These are phyloP conservation scores for Drosophila incognita DNA, from an alignment of 2,888 invertebrate genomes.

Conservation along the genomic window DNA sequence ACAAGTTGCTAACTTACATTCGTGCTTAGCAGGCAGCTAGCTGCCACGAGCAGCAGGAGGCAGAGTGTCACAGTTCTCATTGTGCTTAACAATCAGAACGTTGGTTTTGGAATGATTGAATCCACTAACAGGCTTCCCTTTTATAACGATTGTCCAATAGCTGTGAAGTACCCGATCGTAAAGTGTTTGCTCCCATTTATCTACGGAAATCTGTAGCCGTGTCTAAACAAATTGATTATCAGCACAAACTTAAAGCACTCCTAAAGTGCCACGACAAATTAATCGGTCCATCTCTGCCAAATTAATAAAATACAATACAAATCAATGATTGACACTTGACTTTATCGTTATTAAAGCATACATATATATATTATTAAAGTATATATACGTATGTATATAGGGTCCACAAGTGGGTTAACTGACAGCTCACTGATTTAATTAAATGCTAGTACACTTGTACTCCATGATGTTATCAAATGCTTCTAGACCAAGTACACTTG, in stretches of 20 bases:
- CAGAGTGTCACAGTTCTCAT: slow-evolving; percentile 57
- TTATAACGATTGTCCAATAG: slow-evolving; percentile 37
- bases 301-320: slow-evolving; percentile 18
- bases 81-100: slow-evolving; percentile 28
- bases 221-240: slow-evolving; percentile 21
- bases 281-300: slow-evolving; percentile 30
- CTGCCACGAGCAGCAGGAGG: slow-evolving; percentile 47
- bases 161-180: slow-evolving; percentile 16
- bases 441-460: neutral
- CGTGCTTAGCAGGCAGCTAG: slow-evolving; percentile 54
- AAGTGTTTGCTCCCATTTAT: slow-evolving; percentile 16
- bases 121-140: slow-evolving; percentile 2
- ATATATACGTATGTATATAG: too few relatives aligned
- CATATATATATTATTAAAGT: too few relatives aligned
- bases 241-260: neutral
- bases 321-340: slow-evolving; percentile 32
- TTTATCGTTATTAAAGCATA: slow-evolving; percentile 21
- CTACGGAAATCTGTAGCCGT: neutral
- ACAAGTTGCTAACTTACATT: slow-evolving; percentile 50
- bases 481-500: neutral
- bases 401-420: neutral
- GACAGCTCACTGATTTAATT: neutral
- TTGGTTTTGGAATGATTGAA: slow-evolving; percentile 19
- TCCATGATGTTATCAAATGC: neutral
- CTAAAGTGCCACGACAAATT: neutral